Evolutionary conservation across 2,113 vertebrate genomes (phyloP).

Genomic region (Gopherus evgoodei): DNA sequence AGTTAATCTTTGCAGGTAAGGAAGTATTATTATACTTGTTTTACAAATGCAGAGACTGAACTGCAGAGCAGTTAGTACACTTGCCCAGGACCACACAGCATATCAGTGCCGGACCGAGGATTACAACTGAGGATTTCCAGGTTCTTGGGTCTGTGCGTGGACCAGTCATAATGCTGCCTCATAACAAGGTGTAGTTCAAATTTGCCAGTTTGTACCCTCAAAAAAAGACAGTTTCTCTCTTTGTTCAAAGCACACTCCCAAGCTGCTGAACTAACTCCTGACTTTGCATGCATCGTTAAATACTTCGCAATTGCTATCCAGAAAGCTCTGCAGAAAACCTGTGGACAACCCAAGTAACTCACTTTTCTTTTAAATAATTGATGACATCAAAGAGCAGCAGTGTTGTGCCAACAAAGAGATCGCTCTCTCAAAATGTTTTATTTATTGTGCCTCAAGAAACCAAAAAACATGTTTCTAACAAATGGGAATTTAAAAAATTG

Average conservation of each 20-base stretch:
- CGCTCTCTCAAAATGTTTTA: constrained; percentile 65
- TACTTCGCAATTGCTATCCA: constrained; percentile 48
- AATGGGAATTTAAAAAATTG: constrained; percentile 28
- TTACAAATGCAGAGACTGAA: not conserved
- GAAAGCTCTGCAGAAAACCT: constrained; percentile 61
- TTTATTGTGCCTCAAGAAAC: constrained; percentile 68
- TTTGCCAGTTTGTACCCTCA: not conserved
- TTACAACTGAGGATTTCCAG: not conserved
- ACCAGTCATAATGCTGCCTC: not conserved
- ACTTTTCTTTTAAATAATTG: constrained; percentile 66
- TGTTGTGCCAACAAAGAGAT: constrained; percentile 66
- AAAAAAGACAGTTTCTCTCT: not conserved
- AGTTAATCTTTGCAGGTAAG: not conserved
- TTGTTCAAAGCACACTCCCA: constrained; percentile 40
- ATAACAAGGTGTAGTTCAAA: not conserved
- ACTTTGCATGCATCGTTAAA: constrained; percentile 58
- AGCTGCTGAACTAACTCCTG: constrained; percentile 23
- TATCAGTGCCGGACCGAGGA: not conserved
- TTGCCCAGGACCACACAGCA: not conserved
- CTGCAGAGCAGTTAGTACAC: not conserved
- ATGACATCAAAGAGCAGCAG: constrained; percentile 67
- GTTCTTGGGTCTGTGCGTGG: not conserved
- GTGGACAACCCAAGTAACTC: constrained; percentile 48
- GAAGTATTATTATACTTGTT: not conserved
- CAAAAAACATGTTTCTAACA: constrained; percentile 39